Conservation (phyloP, 2,797 vertebrate species). For the Fringilla coelebs region DNA sequence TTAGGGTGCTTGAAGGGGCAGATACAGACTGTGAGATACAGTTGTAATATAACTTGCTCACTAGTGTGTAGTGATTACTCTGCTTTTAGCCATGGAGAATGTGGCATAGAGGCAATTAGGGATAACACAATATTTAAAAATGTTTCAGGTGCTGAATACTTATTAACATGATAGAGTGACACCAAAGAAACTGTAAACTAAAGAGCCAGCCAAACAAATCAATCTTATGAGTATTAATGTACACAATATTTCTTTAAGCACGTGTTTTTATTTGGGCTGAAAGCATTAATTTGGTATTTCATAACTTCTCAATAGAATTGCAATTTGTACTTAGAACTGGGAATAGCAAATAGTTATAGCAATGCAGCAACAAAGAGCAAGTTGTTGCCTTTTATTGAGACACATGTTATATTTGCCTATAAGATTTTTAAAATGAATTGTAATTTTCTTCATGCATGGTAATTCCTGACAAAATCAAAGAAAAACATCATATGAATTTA, state of each 20-base stretch:
- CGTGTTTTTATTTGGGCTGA: not conserved
- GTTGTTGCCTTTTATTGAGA: not conserved
- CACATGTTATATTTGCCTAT: not conserved
- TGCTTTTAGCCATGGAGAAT: not conserved
- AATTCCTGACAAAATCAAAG: not conserved
- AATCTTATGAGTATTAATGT: not conserved
- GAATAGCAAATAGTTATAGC: not conserved
- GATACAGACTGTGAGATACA: not conserved
- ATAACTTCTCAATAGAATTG: not conserved
- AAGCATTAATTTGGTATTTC: not conserved
- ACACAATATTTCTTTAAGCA: not conserved
- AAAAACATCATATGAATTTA: not conserved
- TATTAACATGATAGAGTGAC: not conserved
- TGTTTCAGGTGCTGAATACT: not conserved
- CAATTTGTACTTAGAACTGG: not conserved
- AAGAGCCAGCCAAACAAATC: not conserved
- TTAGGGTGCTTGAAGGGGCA: not conserved
- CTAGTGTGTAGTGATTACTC: not conserved
- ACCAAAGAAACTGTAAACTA: not conserved
- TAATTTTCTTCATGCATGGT: not conserved
- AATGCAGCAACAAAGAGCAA: not conserved
- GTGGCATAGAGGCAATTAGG: not conserved
- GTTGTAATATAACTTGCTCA: not conserved
- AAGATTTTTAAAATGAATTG: not conserved
- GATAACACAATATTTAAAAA: not conserved